Evolutionary conservation across 2,888 invertebrate species (phyloP).

Genomic region (Caenorhabditis sp.): DNA sequence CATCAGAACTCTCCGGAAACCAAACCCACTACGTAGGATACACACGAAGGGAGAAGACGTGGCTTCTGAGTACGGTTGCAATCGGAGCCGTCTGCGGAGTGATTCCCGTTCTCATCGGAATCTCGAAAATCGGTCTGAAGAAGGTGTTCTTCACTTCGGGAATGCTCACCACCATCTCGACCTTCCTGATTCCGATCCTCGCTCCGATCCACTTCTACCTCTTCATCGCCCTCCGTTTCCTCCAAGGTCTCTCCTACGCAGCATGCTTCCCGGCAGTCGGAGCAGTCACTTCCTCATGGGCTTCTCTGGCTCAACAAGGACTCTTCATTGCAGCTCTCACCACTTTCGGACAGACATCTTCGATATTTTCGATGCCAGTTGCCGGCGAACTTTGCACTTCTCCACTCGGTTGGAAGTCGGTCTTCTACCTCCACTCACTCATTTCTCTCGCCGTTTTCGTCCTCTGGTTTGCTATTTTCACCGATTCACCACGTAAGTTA

Average conservation of each 20-base stretch:
- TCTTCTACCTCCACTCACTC: constrained; percentile 79
- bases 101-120: constrained; percentile 75
- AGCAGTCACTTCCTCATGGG: constrained; percentile 69
- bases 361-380: constrained; percentile 74
- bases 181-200: constrained; percentile 66
- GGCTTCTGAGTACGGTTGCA: constrained; percentile 79
- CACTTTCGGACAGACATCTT: constrained; percentile 68
- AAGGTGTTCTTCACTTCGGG: constrained; percentile 72
- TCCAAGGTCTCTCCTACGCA: constrained; percentile 69
- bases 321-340: constrained; percentile 70
- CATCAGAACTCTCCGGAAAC: constrained; percentile 43
- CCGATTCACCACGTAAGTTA: constrained; percentile 66
- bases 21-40: constrained; percentile 74
- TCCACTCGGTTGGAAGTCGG: constrained; percentile 78
- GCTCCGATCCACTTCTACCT: constrained; percentile 56
- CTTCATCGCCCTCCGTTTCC: constrained; percentile 67
- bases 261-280: constrained; percentile 69
- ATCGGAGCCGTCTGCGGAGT: constrained; percentile 80
- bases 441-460: constrained; percentile 75
- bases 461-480: constrained; percentile 68
- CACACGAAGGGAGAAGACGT: constrained; percentile 73
- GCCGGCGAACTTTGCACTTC: constrained; percentile 76
- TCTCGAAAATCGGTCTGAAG: constrained; percentile 75
- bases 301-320: constrained; percentile 67
- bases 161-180: constrained; percentile 66